Conservation (phyloP, 2,113 vertebrate genomes). For the Strigops habroptila region DNA sequence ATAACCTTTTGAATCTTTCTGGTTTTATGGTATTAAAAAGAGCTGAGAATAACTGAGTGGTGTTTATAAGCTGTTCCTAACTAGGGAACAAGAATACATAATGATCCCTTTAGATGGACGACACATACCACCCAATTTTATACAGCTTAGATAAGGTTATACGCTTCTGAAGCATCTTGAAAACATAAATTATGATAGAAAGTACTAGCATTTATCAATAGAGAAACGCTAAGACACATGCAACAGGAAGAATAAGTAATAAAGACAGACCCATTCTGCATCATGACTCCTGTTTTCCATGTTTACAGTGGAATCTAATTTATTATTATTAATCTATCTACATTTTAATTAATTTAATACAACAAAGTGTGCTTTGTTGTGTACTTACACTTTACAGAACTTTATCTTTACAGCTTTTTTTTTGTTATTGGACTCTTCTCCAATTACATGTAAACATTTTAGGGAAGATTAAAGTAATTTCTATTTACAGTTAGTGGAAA, state of each 20-base stretch:
- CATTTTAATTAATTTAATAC: slow-evolving; percentile 56
- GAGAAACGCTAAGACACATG: background rate
- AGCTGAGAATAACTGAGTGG: slow-evolving; percentile 29
- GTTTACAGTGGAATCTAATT: slow-evolving; percentile 33
- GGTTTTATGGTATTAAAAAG: slow-evolving; percentile 23
- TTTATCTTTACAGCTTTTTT: slow-evolving; percentile 14
- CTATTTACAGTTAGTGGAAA: slow-evolving; percentile 62
- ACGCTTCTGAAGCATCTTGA: background rate
- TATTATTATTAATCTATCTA: slow-evolving; percentile 18
- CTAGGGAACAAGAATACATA: background rate
- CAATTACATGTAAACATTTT: slow-evolving; percentile 64
- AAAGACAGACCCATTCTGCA: background rate
- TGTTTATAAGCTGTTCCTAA: slow-evolving; percentile 56
- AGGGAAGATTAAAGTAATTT: slow-evolving; percentile 64
- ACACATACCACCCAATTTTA: background rate
- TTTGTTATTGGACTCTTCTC: slow-evolving; percentile 27
- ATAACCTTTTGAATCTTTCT: slow-evolving; percentile 39
- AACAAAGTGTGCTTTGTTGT: slow-evolving; percentile 50
- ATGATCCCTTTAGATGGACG: background rate
- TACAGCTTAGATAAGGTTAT: background rate
- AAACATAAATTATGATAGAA: background rate
- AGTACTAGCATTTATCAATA: background rate
- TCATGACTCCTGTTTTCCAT: background rate
- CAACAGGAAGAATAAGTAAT: background rate
- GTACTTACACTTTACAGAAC: slow-evolving; percentile 52